phyloP scores from a whole-genome alignment of 2,113 vertebrate genomes.

The Microtus pennsylvanicus region DNA sequence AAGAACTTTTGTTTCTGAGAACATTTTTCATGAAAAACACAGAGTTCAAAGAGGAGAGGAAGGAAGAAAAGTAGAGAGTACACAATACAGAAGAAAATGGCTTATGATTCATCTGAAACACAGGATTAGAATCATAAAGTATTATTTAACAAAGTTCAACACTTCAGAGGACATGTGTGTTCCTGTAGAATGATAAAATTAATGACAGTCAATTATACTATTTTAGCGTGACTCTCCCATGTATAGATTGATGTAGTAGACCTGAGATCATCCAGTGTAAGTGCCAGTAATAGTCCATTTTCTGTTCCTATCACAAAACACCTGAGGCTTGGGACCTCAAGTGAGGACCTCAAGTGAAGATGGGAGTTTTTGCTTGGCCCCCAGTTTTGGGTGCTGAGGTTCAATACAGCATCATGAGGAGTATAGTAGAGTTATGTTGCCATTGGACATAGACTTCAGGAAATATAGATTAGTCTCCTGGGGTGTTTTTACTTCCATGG shows the following conservation, averaged over 20 bases:
- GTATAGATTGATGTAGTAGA: background rate
- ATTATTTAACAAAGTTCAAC: background rate
- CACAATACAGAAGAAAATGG: background rate
- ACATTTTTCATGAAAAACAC: background rate
- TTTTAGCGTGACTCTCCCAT: background rate
- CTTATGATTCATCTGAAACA: background rate
- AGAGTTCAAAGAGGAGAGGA: background rate
- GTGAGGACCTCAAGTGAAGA: background rate
- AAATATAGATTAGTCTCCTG: background rate
- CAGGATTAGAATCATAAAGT: background rate
- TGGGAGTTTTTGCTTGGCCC: background rate
- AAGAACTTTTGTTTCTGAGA: background rate
- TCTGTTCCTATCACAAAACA: background rate
- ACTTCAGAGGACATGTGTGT: background rate
- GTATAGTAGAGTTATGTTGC: background rate
- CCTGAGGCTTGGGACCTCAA: background rate
- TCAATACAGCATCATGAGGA: background rate
- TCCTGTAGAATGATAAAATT: background rate
- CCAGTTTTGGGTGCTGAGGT: background rate
- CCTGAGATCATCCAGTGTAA: background rate
- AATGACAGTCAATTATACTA: background rate
- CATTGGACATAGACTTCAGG: background rate
- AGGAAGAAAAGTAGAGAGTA: background rate
- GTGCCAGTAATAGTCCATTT: background rate
- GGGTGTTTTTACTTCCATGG: background rate